Evolutionary conservation across 1,140 invertebrate genomes (phyloP).

Genomic region (Heliconius congener): DNA sequence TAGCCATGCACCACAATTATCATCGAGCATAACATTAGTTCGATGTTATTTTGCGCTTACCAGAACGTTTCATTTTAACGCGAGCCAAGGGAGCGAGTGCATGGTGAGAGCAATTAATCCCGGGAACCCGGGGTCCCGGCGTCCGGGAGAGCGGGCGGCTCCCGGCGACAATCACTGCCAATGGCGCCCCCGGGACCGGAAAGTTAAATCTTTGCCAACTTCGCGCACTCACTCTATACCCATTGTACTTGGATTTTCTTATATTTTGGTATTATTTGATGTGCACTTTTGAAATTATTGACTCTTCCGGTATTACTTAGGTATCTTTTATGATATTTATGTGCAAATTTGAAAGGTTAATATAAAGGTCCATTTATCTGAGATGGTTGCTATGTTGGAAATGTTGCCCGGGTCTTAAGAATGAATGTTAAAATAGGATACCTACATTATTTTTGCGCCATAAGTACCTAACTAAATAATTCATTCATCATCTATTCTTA

Average conservation of each 20-base stretch:
- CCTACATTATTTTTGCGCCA: too few relatives aligned
- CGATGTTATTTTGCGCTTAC: conserved; percentile 72
- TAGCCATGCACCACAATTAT: conserved; percentile 53
- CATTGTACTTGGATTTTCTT: conserved; percentile 59
- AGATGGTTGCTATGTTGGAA: too few relatives aligned
- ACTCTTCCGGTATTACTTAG: neutral
- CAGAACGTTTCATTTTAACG: conserved; percentile 66
- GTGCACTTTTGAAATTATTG: neutral
- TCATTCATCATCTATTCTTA: too few relatives aligned
- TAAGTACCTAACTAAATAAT: too few relatives aligned
- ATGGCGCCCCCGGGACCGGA: conserved; percentile 71
- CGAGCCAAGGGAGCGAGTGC: conserved; percentile 66
- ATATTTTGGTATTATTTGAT: neutral
- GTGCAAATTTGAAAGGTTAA: too few relatives aligned
- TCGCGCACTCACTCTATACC: conserved; percentile 49
- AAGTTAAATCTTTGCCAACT: conserved; percentile 79
- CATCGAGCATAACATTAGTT: conserved; percentile 63
- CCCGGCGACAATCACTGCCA: conserved; percentile 74
- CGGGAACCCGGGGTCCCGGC: conserved; percentile 31
- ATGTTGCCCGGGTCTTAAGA: too few relatives aligned
- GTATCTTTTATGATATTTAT: too few relatives aligned
- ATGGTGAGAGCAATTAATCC: conserved; percentile 75
- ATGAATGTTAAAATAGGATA: too few relatives aligned
- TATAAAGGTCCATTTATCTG: too few relatives aligned
- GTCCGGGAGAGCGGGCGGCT: conserved; percentile 48